phyloP scores from a whole-genome alignment of 2,113 vertebrate species.

The Orientallactaga bullata region DNA sequence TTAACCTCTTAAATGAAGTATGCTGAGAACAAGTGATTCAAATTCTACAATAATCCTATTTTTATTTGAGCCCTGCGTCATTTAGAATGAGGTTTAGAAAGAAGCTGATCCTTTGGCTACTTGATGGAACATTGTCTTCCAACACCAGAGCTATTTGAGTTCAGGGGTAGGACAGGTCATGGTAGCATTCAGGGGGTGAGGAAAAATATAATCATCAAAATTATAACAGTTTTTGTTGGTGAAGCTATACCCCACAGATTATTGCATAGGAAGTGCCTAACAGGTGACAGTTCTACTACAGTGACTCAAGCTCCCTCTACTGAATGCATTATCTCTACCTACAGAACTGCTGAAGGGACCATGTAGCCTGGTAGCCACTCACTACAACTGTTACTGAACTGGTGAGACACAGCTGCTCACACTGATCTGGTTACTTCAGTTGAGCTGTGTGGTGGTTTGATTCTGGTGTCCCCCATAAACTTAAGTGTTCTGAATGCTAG shows the following conservation, averaged over 20 bases:
- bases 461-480: too few relatives aligned
- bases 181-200: neutral
- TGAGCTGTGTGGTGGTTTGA: too few relatives aligned
- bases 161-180: neutral
- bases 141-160: neutral
- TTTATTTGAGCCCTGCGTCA: neutral
- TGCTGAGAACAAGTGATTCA: neutral
- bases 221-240: neutral
- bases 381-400: neutral
- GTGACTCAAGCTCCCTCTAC: neutral
- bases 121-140: neutral
- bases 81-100: neutral
- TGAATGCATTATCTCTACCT: neutral
- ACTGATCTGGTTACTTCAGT: neutral
- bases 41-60: neutral
- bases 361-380: fast-evolving
- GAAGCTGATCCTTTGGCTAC: neutral
- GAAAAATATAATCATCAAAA: neutral
- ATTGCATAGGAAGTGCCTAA: neutral
- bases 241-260: neutral
- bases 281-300: neutral
- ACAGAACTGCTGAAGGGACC: neutral
- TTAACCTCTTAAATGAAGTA: neutral
- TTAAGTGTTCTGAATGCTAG: too few relatives aligned
- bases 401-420: neutral